Evolutionary conservation across 2,113 vertebrate genomes (phyloP), one percentile per base, ranked within the genome.

Genomic region (Apodemus speciosus): DNA sequence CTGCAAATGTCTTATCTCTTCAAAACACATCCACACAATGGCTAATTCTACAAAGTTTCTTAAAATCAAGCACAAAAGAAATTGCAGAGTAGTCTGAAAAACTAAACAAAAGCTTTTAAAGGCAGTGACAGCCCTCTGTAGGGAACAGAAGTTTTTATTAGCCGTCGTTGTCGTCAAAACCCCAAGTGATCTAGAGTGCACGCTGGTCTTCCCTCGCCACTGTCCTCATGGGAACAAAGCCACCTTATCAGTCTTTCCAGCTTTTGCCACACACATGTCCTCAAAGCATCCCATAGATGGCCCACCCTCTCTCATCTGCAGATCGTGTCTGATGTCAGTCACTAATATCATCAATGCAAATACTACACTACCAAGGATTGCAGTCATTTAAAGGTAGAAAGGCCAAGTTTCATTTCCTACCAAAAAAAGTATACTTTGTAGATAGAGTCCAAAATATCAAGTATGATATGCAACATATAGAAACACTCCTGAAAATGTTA

Each of bases 1-100:
- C 69, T 75, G 87, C 86, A 93, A 94, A 94, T 64, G 92, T 92
- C 85, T 90, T 91, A 77, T 49, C 69, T 92, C 51, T 84, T 90
- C 27, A 83, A 92, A 93, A 77, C 60, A 49, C 30, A 88, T n/a
- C 49, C n/a, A 53, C 49, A 38, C 3, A 56, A 89, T 81, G 9
- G 38, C 21, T 76, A 83, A 77, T 73, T 88, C 77, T 92, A 68
- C 8, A 80, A 2, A 72, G 38, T 76, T 77, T 62, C 75, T 66
- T 66, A 92, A 94, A 94, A 71, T 32, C 9, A 35, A 83, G 30
- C 72, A 73, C 10, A 89, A 86, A 89, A 85, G 18, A 90, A 53
- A 38, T 56, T 87, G 85, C 51, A 72, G 18, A 73, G 69, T 64
- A 88, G n/a, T 43, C 35, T 25, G 3, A 92, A 64, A 4, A 75